Evolutionary conservation across 2,113 vertebrate genomes (phyloP).

Genomic region (Alethe diademata): DNA sequence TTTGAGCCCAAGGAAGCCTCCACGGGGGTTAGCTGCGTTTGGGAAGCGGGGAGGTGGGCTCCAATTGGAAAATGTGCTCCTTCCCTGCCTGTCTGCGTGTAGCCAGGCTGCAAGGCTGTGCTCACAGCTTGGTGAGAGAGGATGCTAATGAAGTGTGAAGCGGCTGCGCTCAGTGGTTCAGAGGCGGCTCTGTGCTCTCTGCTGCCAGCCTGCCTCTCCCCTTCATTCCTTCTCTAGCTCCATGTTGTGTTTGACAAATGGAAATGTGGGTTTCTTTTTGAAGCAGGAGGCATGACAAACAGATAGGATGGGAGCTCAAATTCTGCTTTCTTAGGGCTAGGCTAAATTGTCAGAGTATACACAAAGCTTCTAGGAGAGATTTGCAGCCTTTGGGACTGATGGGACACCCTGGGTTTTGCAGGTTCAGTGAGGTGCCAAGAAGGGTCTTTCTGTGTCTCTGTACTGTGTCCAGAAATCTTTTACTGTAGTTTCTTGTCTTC

Average conservation of each 20-base stretch:
- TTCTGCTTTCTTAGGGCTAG: neutral
- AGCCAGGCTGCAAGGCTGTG: slow-evolving; percentile 45
- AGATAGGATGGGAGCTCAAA: neutral
- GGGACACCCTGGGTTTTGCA: neutral
- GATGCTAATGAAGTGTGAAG: slow-evolving; percentile 65
- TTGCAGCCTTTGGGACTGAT: neutral
- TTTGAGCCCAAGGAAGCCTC: neutral
- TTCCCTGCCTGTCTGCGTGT: neutral
- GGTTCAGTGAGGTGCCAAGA: neutral
- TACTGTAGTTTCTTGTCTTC: neutral
- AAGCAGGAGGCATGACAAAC: slow-evolving; percentile 25
- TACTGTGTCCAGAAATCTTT: neutral
- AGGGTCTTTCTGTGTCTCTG: neutral
- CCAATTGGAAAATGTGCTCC: neutral
- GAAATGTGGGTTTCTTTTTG: slow-evolving; percentile 57
- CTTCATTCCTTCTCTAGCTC: neutral
- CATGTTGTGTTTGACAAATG: slow-evolving; percentile 37
- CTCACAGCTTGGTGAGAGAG: slow-evolving; percentile 43
- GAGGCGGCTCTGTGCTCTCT: slow-evolving; percentile 27
- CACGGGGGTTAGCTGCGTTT: neutral
- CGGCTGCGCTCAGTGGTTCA: slow-evolving; percentile 40
- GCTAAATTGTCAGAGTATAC: neutral
- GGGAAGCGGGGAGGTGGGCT: neutral
- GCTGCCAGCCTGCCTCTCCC: slow-evolving; percentile 61
- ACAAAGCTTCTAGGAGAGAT: neutral